Base-by-base conservation (phyloP, 2,113 vertebrate species). In the Lipotes vexillifer region DNA sequence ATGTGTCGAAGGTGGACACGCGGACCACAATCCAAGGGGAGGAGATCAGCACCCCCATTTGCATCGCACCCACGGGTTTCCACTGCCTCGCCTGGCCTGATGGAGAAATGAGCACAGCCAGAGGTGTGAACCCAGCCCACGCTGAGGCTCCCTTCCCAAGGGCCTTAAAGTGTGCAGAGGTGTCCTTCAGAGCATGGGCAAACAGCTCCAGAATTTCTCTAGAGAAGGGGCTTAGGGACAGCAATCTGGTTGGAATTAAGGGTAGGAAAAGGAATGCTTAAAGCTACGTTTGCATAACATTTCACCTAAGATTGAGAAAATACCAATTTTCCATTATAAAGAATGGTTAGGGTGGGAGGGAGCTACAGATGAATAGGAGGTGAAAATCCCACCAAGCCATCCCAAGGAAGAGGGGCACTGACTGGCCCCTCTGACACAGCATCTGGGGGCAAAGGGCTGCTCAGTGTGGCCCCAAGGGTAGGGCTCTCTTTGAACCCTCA, bases 101-200 rank as follows among this genome's bases (percentile, higher is more conserved):
- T 44, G 99, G 99, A 44, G 99, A 99, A 98, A 96, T 99, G 98
- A 99, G 99, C 97, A 99, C 99, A 52, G 99, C 99, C 88, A 99
- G 99, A 97, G 99, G 99, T 99, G 98, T 1, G 69, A 44, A 1
- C 20, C 8, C 4, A 5, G 17, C 1, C 33, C 46, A 3, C 8
- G 27, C 10, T 0, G 5, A 82, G 46, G 1, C 15, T 92, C 29
- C 44, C 75, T 57, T 52, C 52, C 15, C 25, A n/a, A 8, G 18
- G n/a, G 10, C 6, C 33, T 12, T 17, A 5, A 75, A 1, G 1
- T 5, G 2, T 18, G 5, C 2, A 6, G 33, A 33, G 29, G 4
- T 1, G 7, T 33, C 71, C 74, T n/a, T 55, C 57, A 57, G 12
- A 8, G 23, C 57, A 61, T 36, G 31, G 38, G 20, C 36, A 52